Evolutionary conservation across 1,140 invertebrate genomes (phyloP).

Genomic region (Elymnias hypermnestra): DNA sequence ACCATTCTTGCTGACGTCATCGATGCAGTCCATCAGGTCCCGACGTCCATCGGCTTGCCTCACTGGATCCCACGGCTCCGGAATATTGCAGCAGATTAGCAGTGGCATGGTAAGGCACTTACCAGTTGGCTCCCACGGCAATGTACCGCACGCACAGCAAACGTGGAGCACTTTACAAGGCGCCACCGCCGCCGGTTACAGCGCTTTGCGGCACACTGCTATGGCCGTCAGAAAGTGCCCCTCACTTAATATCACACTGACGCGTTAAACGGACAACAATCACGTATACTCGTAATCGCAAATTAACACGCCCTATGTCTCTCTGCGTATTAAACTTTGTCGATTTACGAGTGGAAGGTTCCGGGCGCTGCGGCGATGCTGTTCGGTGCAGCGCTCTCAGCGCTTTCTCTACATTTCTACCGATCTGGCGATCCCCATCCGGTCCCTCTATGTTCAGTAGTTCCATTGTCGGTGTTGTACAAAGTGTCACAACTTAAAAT

Average conservation of each 20-base stretch:
- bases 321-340: conserved; percentile 3
- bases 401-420: conserved; percentile 8
- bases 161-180: conserved; percentile 80
- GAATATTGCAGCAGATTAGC: conserved; percentile 88
- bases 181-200: conserved; percentile 77
- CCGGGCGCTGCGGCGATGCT: not conserved
- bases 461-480: conserved; percentile 45
- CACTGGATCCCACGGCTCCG: conserved; percentile 82
- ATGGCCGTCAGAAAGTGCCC: conserved; percentile 87
- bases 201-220: conserved; percentile 68
- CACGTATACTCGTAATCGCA: conserved; percentile 7
- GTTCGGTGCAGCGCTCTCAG: not conserved
- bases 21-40: conserved; percentile 88
- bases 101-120: conserved; percentile 78
- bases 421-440: conserved; percentile 32
- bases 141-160: conserved; percentile 77
- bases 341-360: conserved; percentile 6
- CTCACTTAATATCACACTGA: conserved; percentile 77
- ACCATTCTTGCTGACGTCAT: conserved; percentile 87
- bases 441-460: conserved; percentile 43
- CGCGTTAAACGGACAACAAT: conserved; percentile 38
- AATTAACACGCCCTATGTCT: not conserved
- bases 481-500: conserved; percentile 30
- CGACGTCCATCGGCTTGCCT: conserved; percentile 83
- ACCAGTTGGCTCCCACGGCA: conserved; percentile 75